Evolutionary conservation across 2,113 vertebrate genomes (phyloP).

Genomic region (Condylura cristata): DNA sequence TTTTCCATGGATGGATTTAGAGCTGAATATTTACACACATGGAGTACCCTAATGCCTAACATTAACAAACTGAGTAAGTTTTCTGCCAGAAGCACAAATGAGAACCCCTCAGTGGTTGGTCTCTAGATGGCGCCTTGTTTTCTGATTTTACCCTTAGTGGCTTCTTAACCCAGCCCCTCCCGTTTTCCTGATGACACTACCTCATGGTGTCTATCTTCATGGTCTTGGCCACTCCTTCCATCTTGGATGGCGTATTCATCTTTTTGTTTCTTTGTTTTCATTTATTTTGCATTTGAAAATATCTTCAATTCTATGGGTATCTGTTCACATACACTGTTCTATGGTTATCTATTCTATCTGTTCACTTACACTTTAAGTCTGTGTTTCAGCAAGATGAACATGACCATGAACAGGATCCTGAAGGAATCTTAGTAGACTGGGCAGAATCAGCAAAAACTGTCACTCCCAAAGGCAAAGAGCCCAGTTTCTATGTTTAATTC

Average conservation of each 20-base stretch:
- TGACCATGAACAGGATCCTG: neutral
- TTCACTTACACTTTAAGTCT: neutral
- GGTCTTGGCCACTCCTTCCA: neutral
- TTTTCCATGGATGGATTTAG: conserved; percentile 97
- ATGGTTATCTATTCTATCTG: neutral
- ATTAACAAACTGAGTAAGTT: conserved; percentile 95
- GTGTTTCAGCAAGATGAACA: neutral
- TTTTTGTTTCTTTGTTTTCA: neutral
- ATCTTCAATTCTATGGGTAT: neutral
- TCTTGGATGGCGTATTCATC: neutral
- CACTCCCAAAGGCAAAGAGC: neutral
- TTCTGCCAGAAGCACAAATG: neutral
- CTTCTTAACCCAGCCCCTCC: neutral
- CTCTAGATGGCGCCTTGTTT: neutral
- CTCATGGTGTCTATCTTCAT: neutral
- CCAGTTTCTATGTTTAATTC: neutral
- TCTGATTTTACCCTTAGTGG: neutral
- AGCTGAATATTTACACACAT: conserved; percentile 91
- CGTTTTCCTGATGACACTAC: neutral
- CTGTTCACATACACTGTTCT: neutral
- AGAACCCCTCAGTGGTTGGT: neutral
- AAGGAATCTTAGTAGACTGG: neutral
- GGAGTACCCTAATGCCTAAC: conserved; percentile 87
- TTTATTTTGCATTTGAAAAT: neutral
- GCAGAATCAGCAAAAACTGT: neutral